Conservation (phyloP, 1,140 invertebrate species). For the Drosophila virilis region DNA sequence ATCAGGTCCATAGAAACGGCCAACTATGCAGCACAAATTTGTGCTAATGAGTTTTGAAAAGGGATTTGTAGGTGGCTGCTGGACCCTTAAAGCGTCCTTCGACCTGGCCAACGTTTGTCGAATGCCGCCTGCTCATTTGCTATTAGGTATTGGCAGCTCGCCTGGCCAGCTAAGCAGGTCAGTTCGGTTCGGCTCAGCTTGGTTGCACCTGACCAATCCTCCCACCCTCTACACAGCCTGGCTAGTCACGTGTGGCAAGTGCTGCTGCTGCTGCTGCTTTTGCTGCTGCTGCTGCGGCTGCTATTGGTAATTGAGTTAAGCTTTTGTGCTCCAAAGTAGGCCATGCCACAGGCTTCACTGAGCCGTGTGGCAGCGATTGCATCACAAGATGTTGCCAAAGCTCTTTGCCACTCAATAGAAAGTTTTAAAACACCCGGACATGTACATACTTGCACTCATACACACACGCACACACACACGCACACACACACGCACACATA, state of each 20-base stretch:
- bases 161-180: constrained; percentile 61
- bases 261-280: no score
- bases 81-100: constrained; percentile 32
- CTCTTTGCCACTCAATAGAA: constrained; percentile 45
- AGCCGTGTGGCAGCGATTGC: constrained; percentile 55
- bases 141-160: constrained; percentile 42
- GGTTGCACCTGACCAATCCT: not conserved
- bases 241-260: constrained; percentile 68
- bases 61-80: constrained; percentile 59
- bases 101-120: constrained; percentile 66
- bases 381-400: constrained; percentile 56
- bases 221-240: constrained; percentile 31
- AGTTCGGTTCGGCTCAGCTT: constrained; percentile 39
- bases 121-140: constrained; percentile 14
- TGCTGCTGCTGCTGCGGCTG: constrained; percentile 9
- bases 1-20: not conserved
- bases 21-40: constrained; percentile 69
- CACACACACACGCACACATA: constrained; percentile 28
- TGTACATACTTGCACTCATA: constrained; percentile 16
- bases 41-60: constrained; percentile 82
- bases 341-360: constrained; percentile 64
- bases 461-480: not conserved
- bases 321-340: constrained; percentile 68
- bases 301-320: constrained; percentile 75
- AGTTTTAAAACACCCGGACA: constrained; percentile 60